phyloP scores from a whole-genome alignment of 2,113 vertebrate species.

The Neoarius graeffei region DNA sequence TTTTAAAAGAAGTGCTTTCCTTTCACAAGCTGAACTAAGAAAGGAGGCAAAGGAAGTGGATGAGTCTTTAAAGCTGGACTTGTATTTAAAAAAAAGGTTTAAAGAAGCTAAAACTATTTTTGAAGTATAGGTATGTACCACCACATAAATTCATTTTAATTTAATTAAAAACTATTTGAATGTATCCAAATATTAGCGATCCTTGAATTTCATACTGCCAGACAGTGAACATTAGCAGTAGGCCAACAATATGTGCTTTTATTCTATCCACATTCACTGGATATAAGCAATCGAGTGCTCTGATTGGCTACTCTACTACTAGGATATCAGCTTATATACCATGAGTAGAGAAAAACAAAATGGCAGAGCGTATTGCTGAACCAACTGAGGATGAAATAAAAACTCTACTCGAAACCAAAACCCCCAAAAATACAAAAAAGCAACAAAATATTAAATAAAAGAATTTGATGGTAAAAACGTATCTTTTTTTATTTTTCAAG shows the following conservation, averaged over 20 bases:
- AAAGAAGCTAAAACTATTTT: background rate
- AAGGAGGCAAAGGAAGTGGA: conserved; percentile 38
- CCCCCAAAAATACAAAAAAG: too few species aligned
- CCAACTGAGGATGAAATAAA: too few species aligned
- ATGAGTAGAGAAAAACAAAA: too few species aligned
- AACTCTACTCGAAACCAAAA: too few species aligned
- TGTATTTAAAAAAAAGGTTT: background rate
- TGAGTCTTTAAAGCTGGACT: background rate
- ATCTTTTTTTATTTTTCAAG: too few species aligned
- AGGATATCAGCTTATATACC: too few species aligned
- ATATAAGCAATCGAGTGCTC: too few species aligned
- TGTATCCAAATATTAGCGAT: background rate
- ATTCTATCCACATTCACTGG: too few species aligned
- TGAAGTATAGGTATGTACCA: background rate
- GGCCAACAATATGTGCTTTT: background rate
- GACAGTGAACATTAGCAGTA: background rate
- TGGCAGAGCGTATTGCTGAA: too few species aligned
- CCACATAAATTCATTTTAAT: background rate
- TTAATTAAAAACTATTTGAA: background rate
- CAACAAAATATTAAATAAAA: too few species aligned
- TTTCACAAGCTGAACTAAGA: conserved; percentile 33
- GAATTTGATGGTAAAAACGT: too few species aligned
- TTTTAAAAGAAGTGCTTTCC: conserved; percentile 48
- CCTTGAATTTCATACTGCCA: background rate
- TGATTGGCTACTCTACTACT: too few species aligned